phyloP scores from a whole-genome alignment of 2,113 vertebrate genomes.

The Odontesthes bonariensis region DNA sequence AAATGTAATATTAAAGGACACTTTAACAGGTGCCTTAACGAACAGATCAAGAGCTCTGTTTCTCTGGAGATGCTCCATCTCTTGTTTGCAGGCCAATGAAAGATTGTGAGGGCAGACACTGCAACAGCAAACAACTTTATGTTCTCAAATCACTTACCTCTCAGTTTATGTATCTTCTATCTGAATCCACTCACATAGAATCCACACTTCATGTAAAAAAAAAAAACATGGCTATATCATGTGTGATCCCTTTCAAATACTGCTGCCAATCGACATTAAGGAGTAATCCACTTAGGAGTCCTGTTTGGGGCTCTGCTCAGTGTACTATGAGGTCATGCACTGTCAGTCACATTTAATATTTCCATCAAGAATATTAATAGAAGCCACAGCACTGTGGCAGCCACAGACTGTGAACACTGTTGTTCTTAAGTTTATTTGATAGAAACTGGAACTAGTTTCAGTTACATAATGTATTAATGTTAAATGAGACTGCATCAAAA shows the following conservation, averaged over 20 bases:
- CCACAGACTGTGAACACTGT: neutral
- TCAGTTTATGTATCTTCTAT: neutral
- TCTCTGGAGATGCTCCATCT: neutral
- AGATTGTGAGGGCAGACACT: neutral
- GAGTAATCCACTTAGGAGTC: constrained; percentile 67
- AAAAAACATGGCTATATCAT: neutral
- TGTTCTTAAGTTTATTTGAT: neutral
- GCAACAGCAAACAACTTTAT: neutral
- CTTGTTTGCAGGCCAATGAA: neutral
- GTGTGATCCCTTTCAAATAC: constrained; percentile 24
- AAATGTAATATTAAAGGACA: too few relatives aligned
- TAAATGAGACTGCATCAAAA: neutral
- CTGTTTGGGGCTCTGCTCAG: constrained; percentile 63
- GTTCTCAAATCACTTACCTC: neutral
- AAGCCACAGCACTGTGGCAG: constrained; percentile 17
- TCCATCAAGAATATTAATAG: constrained; percentile 50
- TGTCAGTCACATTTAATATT: constrained; percentile 52
- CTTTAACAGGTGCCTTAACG: neutral
- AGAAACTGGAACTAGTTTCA: neutral
- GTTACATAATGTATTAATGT: neutral
- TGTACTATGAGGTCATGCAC: constrained; percentile 57
- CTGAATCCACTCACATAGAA: neutral
- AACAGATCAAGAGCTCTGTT: neutral
- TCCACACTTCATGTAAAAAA: neutral
- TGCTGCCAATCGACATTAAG: constrained; percentile 54